A percentile compares a stretch with the other conserved stretches of the same genome.
phyloP scores from a whole-genome alignment of 2,888 invertebrate genomes.

The Thysanoteuthis rhombus region DNA sequence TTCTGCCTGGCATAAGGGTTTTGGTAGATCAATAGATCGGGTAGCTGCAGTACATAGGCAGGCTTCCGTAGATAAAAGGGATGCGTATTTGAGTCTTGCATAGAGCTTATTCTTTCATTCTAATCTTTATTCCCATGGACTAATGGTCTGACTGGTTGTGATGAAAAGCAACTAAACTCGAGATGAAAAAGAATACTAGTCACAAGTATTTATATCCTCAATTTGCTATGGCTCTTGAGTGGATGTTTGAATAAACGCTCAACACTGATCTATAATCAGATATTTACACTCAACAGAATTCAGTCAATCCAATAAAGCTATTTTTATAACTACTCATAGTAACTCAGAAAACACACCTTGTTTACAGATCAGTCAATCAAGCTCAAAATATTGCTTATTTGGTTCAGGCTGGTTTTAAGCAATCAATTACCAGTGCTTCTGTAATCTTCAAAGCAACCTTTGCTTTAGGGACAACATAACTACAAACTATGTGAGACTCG shows the following conservation, averaged over 20 bases:
- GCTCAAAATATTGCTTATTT: neutral
- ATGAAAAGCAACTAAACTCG: no score
- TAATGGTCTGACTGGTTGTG: no score
- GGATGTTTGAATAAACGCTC: neutral
- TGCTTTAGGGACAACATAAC: neutral
- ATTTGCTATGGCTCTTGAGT: neutral
- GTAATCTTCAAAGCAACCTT: neutral
- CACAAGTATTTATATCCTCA: neutral
- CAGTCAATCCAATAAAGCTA: neutral
- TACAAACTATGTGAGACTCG: neutral
- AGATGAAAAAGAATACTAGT: no score
- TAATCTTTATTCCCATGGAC: no score
- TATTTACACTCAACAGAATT: neutral
- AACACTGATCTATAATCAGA: neutral
- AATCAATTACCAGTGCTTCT: neutral
- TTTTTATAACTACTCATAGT: neutral
- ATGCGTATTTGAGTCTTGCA: no score
- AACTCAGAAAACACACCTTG: neutral
- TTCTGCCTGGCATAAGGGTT: no score
- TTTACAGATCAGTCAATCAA: neutral
- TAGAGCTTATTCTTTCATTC: no score
- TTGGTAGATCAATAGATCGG: no score
- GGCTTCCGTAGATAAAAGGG: no score
- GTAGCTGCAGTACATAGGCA: no score
- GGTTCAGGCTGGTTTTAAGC: neutral